Evolutionary conservation across 1,140 invertebrate species (phyloP), one percentile per base, ranked within the genome.

Genomic region (Drosophila leontia): DNA sequence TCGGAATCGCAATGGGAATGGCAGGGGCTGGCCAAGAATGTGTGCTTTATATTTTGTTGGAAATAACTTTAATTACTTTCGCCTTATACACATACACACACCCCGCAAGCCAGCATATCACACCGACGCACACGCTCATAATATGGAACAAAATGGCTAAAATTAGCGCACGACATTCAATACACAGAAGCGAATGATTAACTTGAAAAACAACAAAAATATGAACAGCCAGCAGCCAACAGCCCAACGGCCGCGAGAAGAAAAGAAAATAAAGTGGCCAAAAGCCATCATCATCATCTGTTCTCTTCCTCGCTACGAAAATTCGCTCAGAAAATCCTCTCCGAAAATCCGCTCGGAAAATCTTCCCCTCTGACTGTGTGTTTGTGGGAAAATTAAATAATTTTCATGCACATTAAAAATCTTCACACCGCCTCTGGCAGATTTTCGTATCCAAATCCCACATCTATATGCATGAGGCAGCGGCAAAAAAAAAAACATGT

Each of bases 151-250:
- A 90, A 90, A 85, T 84, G 85, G 85, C 88, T 91, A 91, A 91
- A 90, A 91, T 91, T 91, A 91, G 88, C 88, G 85, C 85, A 85
- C 88, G 88, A 91, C 88, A 91, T 91, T 91, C 88, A 91, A 91
- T 91, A 91, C 88, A 91, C 76, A 72, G 69, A 91, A 82, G 83
- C 83, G 78, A 85, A 86, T 91, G 86, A 90, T 91, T 90, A 90
- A 85, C 78, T 91, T 91, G 82, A 84, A 70, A 88, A 88, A 80
- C 76, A 80, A 90, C 69, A 83, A 90, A 90, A 88, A 88, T 90
- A 88, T 84, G 85, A 88, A 75, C 78, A 78, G 71, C 59, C 51
- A 55, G 29, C 50, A 35, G 47, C 7, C 19, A 53, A 53, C 32
- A 35, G 53, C 53, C 53, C 53, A 55, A 23, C 53, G 53, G 53